Evolutionary conservation across 2,113 vertebrate genomes (phyloP).

Genomic region (Microtus oregoni): DNA sequence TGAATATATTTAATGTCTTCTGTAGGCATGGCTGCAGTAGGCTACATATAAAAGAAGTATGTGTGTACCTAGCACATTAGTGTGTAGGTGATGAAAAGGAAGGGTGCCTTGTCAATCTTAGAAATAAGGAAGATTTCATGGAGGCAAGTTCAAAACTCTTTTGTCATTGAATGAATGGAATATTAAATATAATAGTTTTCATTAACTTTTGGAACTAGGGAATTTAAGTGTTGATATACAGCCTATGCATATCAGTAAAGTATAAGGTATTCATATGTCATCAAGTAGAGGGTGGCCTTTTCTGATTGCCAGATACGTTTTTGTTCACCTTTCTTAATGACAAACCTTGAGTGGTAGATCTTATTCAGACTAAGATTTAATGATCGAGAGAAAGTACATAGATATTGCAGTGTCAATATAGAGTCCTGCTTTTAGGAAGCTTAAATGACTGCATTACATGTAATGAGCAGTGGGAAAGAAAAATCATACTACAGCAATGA

Average conservation of each 20-base stretch:
- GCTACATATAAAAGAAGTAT: neutral
- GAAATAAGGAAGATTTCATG: neutral
- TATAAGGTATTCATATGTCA: neutral
- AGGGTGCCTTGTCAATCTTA: neutral
- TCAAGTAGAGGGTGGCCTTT: neutral
- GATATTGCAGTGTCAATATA: neutral
- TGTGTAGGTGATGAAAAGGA: neutral
- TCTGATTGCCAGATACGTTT: neutral
- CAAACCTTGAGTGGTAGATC: neutral
- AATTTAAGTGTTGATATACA: neutral
- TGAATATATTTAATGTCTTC: neutral
- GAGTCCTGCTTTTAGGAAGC: neutral
- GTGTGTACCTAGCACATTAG: neutral
- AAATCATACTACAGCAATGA: neutral
- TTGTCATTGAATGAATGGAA: neutral
- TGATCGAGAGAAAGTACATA: neutral
- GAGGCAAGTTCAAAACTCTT: neutral
- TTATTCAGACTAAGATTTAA: neutral
- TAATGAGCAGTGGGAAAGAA: neutral
- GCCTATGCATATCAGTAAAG: neutral
- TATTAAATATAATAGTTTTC: neutral
- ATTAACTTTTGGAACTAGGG: neutral
- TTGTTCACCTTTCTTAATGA: neutral
- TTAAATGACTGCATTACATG: neutral
- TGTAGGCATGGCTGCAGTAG: neutral